A percentile compares a stretch with the other conserved stretches of the same genome.
phyloP scores from a whole-genome alignment of 2,113 vertebrate species.

The Phycodurus eques region DNA sequence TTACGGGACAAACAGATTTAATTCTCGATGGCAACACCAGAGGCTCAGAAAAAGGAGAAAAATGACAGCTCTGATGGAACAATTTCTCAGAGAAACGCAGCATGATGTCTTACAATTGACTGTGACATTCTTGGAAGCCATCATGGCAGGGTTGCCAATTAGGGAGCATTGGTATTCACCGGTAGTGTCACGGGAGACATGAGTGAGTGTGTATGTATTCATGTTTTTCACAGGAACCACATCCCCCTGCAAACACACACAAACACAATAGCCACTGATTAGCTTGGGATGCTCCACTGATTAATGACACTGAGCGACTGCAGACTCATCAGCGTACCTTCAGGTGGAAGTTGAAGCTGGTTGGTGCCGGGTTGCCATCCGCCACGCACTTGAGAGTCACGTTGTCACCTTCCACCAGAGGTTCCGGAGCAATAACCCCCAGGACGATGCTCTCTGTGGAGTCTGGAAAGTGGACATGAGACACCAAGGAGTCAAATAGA shows the following conservation, averaged over 20 bases:
- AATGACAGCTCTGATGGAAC: conserved; percentile 7
- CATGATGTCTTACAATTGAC: conserved; percentile 84
- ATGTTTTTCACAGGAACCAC: conserved; percentile 64
- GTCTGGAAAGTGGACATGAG: conserved; percentile 68
- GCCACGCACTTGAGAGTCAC: conserved; percentile 88
- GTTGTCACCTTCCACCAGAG: conserved; percentile 86
- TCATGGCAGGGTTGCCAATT: conserved; percentile 72
- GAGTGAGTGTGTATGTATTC: conserved; percentile 72
- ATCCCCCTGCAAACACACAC: conserved; percentile 51
- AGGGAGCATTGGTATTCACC: conserved; percentile 91
- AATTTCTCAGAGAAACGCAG: neutral
- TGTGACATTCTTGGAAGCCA: conserved; percentile 71
- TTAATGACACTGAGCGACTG: neutral
- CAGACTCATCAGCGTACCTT: conserved; percentile 52
- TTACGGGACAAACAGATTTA: neutral
- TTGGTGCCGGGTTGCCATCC: conserved; percentile 90
- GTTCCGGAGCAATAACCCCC: conserved; percentile 72
- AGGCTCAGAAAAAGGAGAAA: neutral
- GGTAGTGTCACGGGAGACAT: conserved; percentile 78
- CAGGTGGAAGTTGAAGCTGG: conserved; percentile 86
- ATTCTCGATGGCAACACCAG: neutral
- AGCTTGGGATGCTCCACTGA: neutral
- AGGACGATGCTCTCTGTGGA: conserved; percentile 88
- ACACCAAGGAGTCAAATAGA: too few relatives aligned
- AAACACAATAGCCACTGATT: conserved; percentile 5